phyloP scores from a whole-genome alignment of 2,888 invertebrate species.

The Ochropleura leucogaster region DNA sequence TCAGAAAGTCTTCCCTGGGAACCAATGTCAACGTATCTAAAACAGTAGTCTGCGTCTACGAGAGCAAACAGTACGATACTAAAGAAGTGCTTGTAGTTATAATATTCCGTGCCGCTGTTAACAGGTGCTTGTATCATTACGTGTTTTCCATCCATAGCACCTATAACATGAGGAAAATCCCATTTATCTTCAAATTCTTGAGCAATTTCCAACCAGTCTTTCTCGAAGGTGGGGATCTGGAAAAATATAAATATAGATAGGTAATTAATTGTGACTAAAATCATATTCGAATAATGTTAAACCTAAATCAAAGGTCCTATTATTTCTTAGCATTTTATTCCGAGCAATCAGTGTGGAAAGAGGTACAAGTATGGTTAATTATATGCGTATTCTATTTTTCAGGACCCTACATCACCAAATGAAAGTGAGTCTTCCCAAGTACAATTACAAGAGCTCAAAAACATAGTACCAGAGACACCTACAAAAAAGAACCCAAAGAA shows the following conservation, averaged over 20 bases:
- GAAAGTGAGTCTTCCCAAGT: conserved; percentile 18
- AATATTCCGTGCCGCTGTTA: conserved; percentile 50
- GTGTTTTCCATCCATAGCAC: conserved; percentile 40
- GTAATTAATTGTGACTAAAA: too few species aligned
- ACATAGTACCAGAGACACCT: neutral
- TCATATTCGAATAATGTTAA: too few species aligned
- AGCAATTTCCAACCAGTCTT: conserved; percentile 27
- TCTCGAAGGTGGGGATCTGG: conserved; percentile 20
- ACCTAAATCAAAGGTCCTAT: too few species aligned
- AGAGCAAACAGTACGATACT: conserved; percentile 53
- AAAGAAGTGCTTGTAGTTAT: too few species aligned
- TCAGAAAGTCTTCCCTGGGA: conserved; percentile 42
- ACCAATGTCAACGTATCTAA: conserved; percentile 64
- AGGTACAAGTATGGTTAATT: conserved; percentile 20
- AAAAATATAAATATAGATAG: conserved; percentile 28
- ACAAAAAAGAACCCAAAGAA: conserved; percentile 7
- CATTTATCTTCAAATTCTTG: conserved; percentile 37
- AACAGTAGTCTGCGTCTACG: conserved; percentile 67
- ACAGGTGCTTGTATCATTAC: conserved; percentile 13
- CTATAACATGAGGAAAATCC: conserved; percentile 35
- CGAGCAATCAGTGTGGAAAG: too few species aligned
- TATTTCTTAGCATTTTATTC: too few species aligned
- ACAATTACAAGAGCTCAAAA: conserved; percentile 6
- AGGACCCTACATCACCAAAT: conserved; percentile 22
- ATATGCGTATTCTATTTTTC: conserved; percentile 15